These are phyloP conservation scores for Amphiura filiformis DNA, from an alignment of 35 echinoderm and acorn worm species.

Conservation along the genomic window DNA sequence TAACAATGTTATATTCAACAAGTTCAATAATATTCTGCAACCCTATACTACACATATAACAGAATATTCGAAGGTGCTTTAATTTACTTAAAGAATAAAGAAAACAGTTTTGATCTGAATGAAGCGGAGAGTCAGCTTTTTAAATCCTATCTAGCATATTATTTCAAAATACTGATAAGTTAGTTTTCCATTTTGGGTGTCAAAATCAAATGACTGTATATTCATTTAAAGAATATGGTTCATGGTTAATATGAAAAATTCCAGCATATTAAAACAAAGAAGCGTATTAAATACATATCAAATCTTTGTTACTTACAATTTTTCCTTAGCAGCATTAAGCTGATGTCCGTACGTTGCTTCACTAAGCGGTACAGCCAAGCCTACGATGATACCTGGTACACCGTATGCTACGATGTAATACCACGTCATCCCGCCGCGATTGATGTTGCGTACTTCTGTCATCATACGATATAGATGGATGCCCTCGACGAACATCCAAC, in stretches of 20 bases:
- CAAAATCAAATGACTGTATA: no score
- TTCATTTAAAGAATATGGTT: no score
- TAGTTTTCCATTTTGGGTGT: no score
- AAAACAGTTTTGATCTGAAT: no score
- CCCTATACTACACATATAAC: not conserved
- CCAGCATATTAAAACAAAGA: no score
- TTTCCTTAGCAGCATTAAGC: constrained; percentile 61
- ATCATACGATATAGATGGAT: constrained; percentile 99
- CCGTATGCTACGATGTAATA: constrained; percentile 89
- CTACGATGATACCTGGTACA: constrained; percentile 81
- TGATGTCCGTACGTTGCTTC: constrained; percentile 75
- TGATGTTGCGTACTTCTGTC: constrained; percentile 98
- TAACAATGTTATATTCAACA: not conserved
- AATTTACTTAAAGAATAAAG: no score
- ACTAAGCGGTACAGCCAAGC: constrained; percentile 85
- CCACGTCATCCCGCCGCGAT: constrained; percentile 85
- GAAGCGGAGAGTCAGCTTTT: no score
- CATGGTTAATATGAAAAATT: no score
- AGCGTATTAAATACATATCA: no score
- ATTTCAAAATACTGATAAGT: no score
- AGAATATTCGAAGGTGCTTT: no score
- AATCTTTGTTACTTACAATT: constrained; percentile 99
- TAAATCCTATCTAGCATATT: no score
- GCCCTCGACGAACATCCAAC: constrained; percentile 99
- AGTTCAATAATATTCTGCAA: not conserved